Evolutionary conservation across 2,113 vertebrate genomes (phyloP), one percentile per base, ranked within the genome.

Genomic region (Columbina picui): DNA sequence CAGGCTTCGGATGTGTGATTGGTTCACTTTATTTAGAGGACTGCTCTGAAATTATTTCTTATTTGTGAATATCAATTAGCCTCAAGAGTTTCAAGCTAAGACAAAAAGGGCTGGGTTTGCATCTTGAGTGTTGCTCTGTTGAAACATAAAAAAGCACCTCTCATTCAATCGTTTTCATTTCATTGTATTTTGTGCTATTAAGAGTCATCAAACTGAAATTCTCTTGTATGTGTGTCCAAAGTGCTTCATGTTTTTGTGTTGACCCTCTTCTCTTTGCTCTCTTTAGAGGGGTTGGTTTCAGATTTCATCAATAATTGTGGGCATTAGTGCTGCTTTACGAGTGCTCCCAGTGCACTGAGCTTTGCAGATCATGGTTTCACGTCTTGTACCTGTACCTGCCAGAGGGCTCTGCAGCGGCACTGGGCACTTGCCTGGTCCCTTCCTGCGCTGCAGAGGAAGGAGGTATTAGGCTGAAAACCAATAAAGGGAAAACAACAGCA

Each of bases 11-110:
- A 39, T 15, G 2, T 49, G 18, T 55, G 59, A 68, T 80, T 47
- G 50, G 38, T 63, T 75, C 22, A 3, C 89, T 73, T 92, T 43
- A 8, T 53, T 86, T 22, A 43, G 53, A 92, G 41, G 36, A 68
- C 92, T n/a, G 3, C 47, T 57, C 71, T 56, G 71, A 97, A 95
- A 91, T 87, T 3, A 75, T 78, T 55, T 63, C 76, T 93, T 91
- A 32, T 32, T 55, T 32, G 78, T 9, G 25, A 34, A 17, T 68
- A 12, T 79, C 41, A 53, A 84, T 53, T 20, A 55, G 19, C 41
- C 47, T 85, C 23, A 57, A 19, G 7, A 70, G 52, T 45, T 75
- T 64, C 29, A 60, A 29, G 73, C 30, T 30, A 19, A 69, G 50
- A 36, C 21, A 39, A 69, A 90, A 38, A 1, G 9, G 34, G 32